Evolutionary conservation across 2,888 invertebrate genomes (phyloP).

Genomic region (Hecatera dysodea): DNA sequence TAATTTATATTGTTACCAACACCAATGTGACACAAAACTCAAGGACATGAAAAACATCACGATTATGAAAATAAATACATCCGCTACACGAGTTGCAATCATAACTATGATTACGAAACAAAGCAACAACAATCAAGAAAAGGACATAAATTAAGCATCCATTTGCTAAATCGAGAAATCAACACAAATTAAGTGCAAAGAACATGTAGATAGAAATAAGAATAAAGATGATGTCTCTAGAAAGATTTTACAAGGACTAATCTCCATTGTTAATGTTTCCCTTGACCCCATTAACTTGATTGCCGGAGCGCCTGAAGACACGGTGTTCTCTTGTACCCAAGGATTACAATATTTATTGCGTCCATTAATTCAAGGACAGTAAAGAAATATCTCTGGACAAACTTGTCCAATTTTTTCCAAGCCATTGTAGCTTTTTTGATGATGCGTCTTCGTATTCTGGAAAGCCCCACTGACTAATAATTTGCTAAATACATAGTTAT

Average conservation of each 20-base stretch:
- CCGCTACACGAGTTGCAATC: background rate
- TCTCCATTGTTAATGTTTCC: constrained; percentile 41
- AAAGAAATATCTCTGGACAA: constrained; percentile 15
- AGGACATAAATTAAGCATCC: constrained; percentile 1
- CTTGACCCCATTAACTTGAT: constrained; percentile 65
- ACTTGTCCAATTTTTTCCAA: constrained; percentile 10
- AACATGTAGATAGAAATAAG: background rate
- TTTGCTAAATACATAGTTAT: background rate
- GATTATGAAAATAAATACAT: constrained; percentile 22
- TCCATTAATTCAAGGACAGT: constrained; percentile 40
- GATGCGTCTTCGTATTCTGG: constrained; percentile 5
- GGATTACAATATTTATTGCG: constrained; percentile 63
- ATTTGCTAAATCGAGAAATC: background rate
- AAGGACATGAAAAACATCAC: constrained; percentile 38
- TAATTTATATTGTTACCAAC: constrained; percentile 35
- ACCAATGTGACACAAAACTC: constrained; percentile 23
- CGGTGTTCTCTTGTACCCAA: constrained; percentile 66
- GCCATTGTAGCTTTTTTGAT: constrained; percentile 7
- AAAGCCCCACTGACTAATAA: constrained; percentile 6
- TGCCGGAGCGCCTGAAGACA: constrained; percentile 64
- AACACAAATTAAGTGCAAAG: background rate
- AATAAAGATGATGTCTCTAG: background rate
- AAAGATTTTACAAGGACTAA: constrained; percentile 8
- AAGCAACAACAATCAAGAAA: background rate
- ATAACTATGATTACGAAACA: background rate